A percentile compares a stretch with the other conserved stretches of the same genome.
phyloP scores from a whole-genome alignment of 2,797 vertebrate species.

The Alca torda region DNA sequence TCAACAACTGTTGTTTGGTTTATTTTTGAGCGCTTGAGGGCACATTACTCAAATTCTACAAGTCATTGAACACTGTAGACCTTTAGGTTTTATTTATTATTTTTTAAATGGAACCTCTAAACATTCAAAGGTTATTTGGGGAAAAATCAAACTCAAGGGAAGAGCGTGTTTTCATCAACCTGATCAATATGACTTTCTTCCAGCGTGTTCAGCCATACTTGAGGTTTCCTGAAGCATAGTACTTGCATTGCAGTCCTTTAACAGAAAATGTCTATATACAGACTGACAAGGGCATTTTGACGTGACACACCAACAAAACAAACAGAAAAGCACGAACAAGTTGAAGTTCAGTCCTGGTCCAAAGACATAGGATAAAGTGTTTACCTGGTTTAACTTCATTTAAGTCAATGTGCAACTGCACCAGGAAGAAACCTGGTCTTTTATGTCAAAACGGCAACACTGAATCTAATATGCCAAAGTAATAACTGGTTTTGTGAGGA shows the following conservation, averaged over 20 bases:
- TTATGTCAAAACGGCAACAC: background rate
- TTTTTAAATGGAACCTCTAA: background rate
- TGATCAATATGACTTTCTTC: background rate
- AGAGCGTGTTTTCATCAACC: background rate
- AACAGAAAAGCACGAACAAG: background rate
- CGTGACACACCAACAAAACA: background rate
- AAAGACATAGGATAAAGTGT: background rate
- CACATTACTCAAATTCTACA: background rate
- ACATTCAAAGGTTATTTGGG: background rate
- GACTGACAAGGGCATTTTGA: background rate
- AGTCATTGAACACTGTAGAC: background rate
- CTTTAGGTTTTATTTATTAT: background rate
- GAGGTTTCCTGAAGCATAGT: background rate
- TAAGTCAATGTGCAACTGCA: background rate
- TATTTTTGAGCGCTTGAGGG: background rate
- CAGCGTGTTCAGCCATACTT: background rate
- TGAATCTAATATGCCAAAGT: background rate
- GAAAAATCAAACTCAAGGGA: background rate
- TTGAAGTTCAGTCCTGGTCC: background rate
- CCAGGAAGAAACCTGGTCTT: background rate
- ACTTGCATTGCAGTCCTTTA: background rate
- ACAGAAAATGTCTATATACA: background rate
- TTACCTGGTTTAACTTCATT: background rate
- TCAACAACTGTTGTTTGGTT: background rate
- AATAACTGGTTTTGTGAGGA: background rate